Conservation (phyloP, 1,140 invertebrate species). For the Drosophila oshimai region DNA sequence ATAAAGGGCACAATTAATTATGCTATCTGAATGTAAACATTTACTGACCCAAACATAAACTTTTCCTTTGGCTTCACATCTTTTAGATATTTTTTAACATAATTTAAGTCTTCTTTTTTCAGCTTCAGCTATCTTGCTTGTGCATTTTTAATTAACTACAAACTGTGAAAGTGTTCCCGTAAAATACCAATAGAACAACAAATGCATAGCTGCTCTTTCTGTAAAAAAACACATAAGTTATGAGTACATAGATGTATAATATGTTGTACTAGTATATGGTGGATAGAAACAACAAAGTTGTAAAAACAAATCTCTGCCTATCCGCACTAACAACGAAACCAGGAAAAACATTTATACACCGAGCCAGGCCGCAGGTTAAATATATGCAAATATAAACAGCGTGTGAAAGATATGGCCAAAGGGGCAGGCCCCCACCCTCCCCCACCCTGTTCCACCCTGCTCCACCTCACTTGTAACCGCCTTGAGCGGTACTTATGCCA, state of each 20-base stretch:
- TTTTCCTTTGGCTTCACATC: too few relatives aligned
- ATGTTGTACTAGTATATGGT: background rate
- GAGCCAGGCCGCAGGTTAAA: slow-evolving; percentile 67
- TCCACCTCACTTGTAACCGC: slow-evolving; percentile 40
- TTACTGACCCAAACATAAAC: too few relatives aligned
- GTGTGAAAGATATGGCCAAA: slow-evolving; percentile 54
- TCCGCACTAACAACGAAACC: slow-evolving; percentile 26
- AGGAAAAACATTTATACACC: slow-evolving; percentile 46
- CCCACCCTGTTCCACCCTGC: too few relatives aligned
- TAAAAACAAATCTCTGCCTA: slow-evolving; percentile 65
- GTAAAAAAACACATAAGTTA: slow-evolving; percentile 26
- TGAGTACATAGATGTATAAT: background rate
- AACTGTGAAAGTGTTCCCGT: slow-evolving; percentile 24
- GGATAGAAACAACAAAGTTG: slow-evolving; percentile 56
- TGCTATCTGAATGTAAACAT: too few relatives aligned
- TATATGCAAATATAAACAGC: slow-evolving; percentile 78
- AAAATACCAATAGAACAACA: background rate
- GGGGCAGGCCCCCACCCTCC: too few relatives aligned
- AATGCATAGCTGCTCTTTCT: background rate
- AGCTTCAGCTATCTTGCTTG: background rate
- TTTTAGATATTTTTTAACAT: too few relatives aligned
- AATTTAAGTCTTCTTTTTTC: too few relatives aligned
- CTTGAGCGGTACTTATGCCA: slow-evolving; percentile 68
- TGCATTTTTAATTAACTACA: slow-evolving; percentile 56
- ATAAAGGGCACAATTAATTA: too few relatives aligned